Evolutionary conservation across 2,113 vertebrate species (phyloP).

Genomic region (Macrotus californicus): DNA sequence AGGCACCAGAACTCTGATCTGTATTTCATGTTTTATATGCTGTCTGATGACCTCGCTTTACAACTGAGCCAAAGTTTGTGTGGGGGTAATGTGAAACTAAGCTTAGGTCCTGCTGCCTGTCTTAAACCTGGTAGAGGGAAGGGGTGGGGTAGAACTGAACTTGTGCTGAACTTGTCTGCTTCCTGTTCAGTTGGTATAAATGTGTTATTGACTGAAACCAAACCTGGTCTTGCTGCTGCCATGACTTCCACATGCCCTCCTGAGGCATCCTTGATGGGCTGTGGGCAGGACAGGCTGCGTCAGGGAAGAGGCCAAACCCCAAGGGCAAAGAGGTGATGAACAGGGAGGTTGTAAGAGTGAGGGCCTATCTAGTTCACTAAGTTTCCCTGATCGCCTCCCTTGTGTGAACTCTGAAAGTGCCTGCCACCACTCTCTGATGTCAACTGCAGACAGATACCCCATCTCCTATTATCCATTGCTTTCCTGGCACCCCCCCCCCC

Average conservation of each 20-base stretch:
- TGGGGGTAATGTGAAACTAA: conserved; percentile 7
- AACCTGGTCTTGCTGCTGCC: not conserved
- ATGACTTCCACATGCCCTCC: not conserved
- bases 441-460: not conserved
- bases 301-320: not conserved
- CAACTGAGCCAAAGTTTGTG: not conserved
- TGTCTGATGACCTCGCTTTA: conserved; percentile 27
- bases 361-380: not conserved
- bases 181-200: conserved; percentile 43
- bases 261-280: not conserved
- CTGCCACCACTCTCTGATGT: not conserved
- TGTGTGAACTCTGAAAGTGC: not conserved
- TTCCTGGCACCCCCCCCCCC: not conserved
- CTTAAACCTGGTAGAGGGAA: conserved; percentile 16
- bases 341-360: not conserved
- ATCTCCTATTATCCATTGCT: not conserved
- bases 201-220: not conserved
- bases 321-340: not conserved
- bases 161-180: conserved; percentile 30
- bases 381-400: not conserved
- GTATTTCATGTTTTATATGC: not conserved
- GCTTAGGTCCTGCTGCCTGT: not conserved
- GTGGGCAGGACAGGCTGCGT: not conserved
- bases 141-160: conserved; percentile 28
- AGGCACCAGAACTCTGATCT: not conserved